Percentiles rank a stretch among this genome's conserved stretches.
Conservation (phyloP, 2,113 vertebrate species). For the Paralichthys olivaceus region DNA sequence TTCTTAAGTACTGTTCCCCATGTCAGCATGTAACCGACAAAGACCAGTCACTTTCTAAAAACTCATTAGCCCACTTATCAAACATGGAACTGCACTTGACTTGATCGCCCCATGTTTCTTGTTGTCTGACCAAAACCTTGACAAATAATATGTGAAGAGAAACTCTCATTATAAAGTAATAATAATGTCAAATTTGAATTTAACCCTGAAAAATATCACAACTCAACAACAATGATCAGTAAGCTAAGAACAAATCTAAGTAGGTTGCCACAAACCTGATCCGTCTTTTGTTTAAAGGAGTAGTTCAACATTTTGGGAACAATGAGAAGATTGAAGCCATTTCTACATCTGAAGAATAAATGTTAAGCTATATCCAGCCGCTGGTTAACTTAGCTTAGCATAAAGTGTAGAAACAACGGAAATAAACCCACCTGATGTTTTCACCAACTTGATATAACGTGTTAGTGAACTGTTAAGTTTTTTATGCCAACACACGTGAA, state of each 20-base stretch:
- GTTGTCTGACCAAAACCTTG: constrained; percentile 11
- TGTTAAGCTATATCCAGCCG: neutral
- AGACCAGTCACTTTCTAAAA: constrained; percentile 56
- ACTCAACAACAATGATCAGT: neutral
- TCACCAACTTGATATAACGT: neutral
- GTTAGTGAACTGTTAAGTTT: neutral
- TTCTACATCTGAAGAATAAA: neutral
- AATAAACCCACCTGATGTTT: neutral
- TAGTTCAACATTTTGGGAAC: constrained; percentile 4
- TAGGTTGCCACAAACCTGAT: neutral
- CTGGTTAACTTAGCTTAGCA: neutral
- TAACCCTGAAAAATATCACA: no score
- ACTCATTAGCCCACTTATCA: constrained; percentile 26
- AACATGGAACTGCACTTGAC: constrained; percentile 26
- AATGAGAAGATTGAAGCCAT: neutral
- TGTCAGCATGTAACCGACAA: constrained; percentile 70
- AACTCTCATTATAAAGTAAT: neutral
- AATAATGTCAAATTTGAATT: neutral
- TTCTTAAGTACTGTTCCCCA: constrained; percentile 82
- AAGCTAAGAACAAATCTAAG: constrained; percentile 16
- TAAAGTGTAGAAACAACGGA: neutral
- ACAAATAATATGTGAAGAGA: neutral
- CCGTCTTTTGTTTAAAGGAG: neutral
- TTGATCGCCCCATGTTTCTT: neutral
- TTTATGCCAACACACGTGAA: neutral